These are phyloP conservation scores for Andrena dorsata DNA, from an alignment of 2,888 invertebrate species.

Conservation along the genomic window DNA sequence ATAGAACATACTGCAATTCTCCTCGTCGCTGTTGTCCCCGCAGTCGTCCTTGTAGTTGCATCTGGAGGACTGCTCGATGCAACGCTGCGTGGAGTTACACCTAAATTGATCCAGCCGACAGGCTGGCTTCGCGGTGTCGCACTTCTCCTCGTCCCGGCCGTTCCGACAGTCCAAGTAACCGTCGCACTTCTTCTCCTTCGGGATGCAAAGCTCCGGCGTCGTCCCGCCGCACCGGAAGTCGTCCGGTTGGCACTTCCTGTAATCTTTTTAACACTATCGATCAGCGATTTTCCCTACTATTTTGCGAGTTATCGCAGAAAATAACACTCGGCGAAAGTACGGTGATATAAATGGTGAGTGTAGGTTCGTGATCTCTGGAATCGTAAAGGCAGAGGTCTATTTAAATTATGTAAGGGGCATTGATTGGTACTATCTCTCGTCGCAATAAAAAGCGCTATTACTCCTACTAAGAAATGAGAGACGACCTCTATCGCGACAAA, in stretches of 20 bases:
- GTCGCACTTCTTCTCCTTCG: conserved; percentile 95
- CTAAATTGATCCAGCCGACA: conserved; percentile 95
- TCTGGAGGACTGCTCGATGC: conserved; percentile 90
- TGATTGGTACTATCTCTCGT: neutral
- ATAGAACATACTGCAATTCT: conserved; percentile 92
- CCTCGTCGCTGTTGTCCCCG: conserved; percentile 95
- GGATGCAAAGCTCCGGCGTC: conserved; percentile 92
- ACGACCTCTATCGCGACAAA: neutral
- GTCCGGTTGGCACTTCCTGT: conserved; percentile 93
- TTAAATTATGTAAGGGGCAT: neutral
- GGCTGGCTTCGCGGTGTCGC: conserved; percentile 86
- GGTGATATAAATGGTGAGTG: no score
- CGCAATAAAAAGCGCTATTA: neutral
- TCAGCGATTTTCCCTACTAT: neutral
- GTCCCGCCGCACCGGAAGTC: conserved; percentile 94
- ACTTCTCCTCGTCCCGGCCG: conserved; percentile 92
- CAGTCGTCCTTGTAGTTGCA: conserved; percentile 97
- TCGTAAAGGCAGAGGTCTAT: no score
- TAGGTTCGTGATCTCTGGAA: no score
- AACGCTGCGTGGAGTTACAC: conserved; percentile 92
- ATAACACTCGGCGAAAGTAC: no score
- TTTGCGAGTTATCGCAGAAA: no score
- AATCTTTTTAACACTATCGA: conserved; percentile 79
- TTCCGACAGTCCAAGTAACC: conserved; percentile 95
- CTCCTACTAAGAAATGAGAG: neutral